phyloP scores from a whole-genome alignment of 2,888 invertebrate species.

The Lordiphosa andalusiaca region DNA sequence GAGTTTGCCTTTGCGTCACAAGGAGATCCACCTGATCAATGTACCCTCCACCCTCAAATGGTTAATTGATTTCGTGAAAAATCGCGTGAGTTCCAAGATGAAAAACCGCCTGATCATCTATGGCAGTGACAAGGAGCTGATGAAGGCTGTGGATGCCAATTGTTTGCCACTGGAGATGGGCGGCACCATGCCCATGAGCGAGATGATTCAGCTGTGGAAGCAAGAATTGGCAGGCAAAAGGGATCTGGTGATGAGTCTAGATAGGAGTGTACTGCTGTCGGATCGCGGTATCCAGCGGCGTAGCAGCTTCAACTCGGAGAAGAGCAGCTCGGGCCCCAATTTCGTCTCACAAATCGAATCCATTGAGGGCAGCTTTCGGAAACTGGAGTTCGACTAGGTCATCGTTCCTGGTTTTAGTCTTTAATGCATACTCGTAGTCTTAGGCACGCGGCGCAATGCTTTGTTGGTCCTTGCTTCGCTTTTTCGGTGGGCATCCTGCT shows the following conservation, averaged over 20 bases:
- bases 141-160: conserved; percentile 83
- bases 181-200: conserved; percentile 85
- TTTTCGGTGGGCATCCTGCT: conserved; percentile 65
- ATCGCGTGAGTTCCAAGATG: conserved; percentile 87
- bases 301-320: conserved; percentile 70
- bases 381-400: conserved; percentile 84
- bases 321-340: conserved; percentile 66
- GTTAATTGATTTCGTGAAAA: conserved; percentile 87
- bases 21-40: conserved; percentile 87
- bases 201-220: conserved; percentile 87
- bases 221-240: conserved; percentile 83
- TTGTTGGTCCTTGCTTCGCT: conserved; percentile 59
- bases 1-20: conserved; percentile 90
- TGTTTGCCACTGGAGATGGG: conserved; percentile 88
- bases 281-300: conserved; percentile 83
- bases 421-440: conserved; percentile 39
- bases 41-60: conserved; percentile 87
- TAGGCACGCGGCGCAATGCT: conserved; percentile 64
- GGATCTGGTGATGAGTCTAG: conserved; percentile 83
- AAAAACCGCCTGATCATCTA: conserved; percentile 85
- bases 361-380: conserved; percentile 85
- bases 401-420: conserved; percentile 19
- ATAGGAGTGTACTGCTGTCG: conserved; percentile 85
- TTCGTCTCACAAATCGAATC: conserved; percentile 78
- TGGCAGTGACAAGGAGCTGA: conserved; percentile 83